Evolutionary conservation across 37 sponge, comb jelly and placozoan genomes (phyloP).

Genomic region (Dysidea cf. avara): DNA sequence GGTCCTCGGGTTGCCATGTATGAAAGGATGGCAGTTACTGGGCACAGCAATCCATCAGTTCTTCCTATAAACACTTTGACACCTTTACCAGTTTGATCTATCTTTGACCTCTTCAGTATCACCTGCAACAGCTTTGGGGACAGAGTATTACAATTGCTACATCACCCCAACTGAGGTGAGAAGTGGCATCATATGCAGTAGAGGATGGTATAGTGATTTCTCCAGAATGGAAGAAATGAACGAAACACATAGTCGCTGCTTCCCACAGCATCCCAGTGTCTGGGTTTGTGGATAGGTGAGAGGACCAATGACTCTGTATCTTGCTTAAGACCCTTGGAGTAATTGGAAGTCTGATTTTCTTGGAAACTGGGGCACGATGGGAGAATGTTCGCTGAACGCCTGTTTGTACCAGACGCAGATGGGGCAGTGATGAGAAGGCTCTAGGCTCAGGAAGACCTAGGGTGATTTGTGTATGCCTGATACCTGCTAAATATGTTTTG

Average conservation of each 20-base stretch:
- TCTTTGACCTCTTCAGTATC: conserved; percentile 22
- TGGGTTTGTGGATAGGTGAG: background rate
- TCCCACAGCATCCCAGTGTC: background rate
- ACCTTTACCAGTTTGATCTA: conserved; percentile 34
- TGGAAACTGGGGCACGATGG: background rate
- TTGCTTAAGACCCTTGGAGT: conserved; percentile 14
- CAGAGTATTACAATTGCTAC: background rate
- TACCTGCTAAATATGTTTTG: conserved; percentile 56
- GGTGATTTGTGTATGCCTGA: conserved; percentile 37
- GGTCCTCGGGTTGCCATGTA: too few relatives aligned
- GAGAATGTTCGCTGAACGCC: conserved; percentile 24
- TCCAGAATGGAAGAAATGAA: background rate
- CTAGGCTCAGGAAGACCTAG: conserved; percentile 40
- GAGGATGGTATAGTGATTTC: too few relatives aligned
- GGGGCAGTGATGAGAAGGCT: conserved; percentile 29
- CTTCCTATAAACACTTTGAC: conserved; percentile 16
- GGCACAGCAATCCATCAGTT: conserved; percentile 18
- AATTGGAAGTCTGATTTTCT: conserved; percentile 22
- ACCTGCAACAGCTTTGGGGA: conserved; percentile 14
- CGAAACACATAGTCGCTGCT: background rate
- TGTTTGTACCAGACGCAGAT: conserved; percentile 24
- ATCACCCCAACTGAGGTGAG: conserved; percentile 17
- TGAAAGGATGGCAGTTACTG: conserved; percentile 13
- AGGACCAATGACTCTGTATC: background rate
- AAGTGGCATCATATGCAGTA: too few relatives aligned